A percentile compares a stretch with the other conserved stretches of the same genome.
Evolutionary conservation across 2,888 invertebrate species (phyloP).

Genomic region (Callimorpha dominula): DNA sequence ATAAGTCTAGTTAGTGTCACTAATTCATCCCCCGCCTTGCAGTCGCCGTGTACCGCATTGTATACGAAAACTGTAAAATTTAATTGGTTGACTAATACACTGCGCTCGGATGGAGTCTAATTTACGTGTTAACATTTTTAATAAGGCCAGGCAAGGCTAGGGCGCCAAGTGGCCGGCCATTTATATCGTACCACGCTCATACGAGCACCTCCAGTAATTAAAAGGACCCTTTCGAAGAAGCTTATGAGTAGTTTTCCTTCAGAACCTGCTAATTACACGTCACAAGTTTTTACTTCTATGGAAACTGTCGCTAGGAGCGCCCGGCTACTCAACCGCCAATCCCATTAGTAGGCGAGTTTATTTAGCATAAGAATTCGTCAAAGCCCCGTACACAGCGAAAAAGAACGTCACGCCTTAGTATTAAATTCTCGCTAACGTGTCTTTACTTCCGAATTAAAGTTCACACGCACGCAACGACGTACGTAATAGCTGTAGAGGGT

Average conservation of each 20-base stretch:
- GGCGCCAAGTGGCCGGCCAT: constrained; percentile 85
- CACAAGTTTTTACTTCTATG: constrained; percentile 64
- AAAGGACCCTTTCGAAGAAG: constrained; percentile 83
- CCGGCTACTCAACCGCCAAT: constrained; percentile 60
- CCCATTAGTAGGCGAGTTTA: constrained; percentile 64
- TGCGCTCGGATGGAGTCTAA: constrained; percentile 76
- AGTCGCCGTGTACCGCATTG: constrained; percentile 71
- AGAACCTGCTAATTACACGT: constrained; percentile 83
- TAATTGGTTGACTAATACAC: constrained; percentile 85
- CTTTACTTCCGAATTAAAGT: constrained; percentile 83
- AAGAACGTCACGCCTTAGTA: constrained; percentile 75
- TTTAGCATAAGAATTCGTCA: constrained; percentile 69
- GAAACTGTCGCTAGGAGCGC: constrained; percentile 53
- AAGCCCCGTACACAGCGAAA: constrained; percentile 55
- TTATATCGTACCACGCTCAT: constrained; percentile 77
- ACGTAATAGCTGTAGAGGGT: constrained; percentile 75
- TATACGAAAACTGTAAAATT: constrained; percentile 76
- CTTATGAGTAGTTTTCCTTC: constrained; percentile 86
- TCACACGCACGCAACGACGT: constrained; percentile 77
- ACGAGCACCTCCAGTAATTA: constrained; percentile 84
- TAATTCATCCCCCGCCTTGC: constrained; percentile 63
- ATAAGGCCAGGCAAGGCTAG: constrained; percentile 82
- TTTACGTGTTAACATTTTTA: constrained; percentile 86
- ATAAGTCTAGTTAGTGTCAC: constrained; percentile 57
- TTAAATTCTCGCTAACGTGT: constrained; percentile 79